Evolutionary conservation across 2,888 invertebrate species (phyloP), one percentile per base, ranked within the genome.

Genomic region (Tyria jacobaeae): DNA sequence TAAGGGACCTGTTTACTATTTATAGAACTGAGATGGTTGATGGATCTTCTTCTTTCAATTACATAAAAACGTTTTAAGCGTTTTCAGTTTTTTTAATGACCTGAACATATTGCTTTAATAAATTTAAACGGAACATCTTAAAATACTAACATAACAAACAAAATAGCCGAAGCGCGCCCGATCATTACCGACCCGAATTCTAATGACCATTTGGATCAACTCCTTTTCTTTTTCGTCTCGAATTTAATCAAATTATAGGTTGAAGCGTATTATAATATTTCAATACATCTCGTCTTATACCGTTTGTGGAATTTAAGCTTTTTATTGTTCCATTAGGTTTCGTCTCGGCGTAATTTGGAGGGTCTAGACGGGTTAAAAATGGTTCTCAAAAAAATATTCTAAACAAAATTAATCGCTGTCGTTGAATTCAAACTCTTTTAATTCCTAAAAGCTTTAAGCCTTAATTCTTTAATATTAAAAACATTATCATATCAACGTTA

Each of bases 181-280:
- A 90, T 91, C 91, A 93, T 94, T 92, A 94, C 91, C 82, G 88
- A 89, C 89, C 93, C 91, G 80, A 88, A 89, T 88, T 87, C 91
- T 93, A 91, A 93, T 91, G 92, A 91, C 84, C 89, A 87, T 90
- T 90, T 89, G 87, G 85, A 88, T 91, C 85, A 75, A 85, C 82
- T 89, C 81, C 85, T 92, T 89, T 90, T 91, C 88, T 90, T 91
- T 90, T 92, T 89, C 83, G 84, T 81, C 82, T 85, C 83, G 85
- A 89, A 88, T 91, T 92, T 94, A 91, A 94, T 93, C 91, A 94
- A 94, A 94, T 94, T 94, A 94, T 92, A 93, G 92, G 93, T 92
- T 93, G 83, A 87, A 85, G 86, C 84, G 84, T 88, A 89, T 93
- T 93, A 91, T 92, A 94, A 93, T 92, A 92, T 93, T 94, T 92